Conservation (phyloP, 2,888 invertebrate species). For the Platycheirus rosarum region DNA sequence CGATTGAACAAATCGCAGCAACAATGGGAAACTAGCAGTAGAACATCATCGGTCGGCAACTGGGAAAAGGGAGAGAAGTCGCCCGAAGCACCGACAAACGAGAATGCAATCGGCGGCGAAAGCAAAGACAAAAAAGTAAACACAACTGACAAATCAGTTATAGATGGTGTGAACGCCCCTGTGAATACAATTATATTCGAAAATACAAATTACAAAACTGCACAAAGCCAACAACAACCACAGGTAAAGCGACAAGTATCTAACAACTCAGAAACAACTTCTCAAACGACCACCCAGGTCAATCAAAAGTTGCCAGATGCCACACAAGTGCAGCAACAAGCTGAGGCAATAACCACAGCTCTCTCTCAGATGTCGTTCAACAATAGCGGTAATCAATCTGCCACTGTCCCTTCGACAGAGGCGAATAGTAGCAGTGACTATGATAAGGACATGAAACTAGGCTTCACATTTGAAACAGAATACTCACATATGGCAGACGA, state of each 20-base stretch:
- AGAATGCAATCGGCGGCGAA: constrained; percentile 57
- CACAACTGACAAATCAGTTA: constrained; percentile 65
- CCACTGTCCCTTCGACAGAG: constrained; percentile 34
- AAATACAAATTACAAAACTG: constrained; percentile 94
- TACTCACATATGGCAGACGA: constrained; percentile 86
- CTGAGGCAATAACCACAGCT: constrained; percentile 83
- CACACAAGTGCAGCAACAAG: constrained; percentile 60
- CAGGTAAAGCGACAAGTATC: constrained; percentile 82
- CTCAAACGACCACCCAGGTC: constrained; percentile 50
- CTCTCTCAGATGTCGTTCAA: constrained; percentile 87
- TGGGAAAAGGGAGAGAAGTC: constrained; percentile 65
- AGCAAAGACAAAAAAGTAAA: constrained; percentile 57
- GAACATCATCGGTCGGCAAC: constrained; percentile 49
- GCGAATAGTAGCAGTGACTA: constrained; percentile 86
- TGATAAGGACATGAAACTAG: constrained; percentile 93
- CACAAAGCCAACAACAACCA: constrained; percentile 83
- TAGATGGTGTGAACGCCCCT: constrained; percentile 90
- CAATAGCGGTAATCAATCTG: constrained; percentile 75
- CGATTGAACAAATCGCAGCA: constrained; percentile 58
- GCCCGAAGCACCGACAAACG: constrained; percentile 43
- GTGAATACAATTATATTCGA: constrained; percentile 95
- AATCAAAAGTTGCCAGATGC: constrained; percentile 56
- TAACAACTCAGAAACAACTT: constrained; percentile 70
- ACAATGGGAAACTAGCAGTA: constrained; percentile 60
- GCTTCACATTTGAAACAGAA: constrained; percentile 94